These are phyloP conservation scores for Sturnus vulgaris DNA, from an alignment of 2,113 vertebrate genomes.

Conservation along the genomic window DNA sequence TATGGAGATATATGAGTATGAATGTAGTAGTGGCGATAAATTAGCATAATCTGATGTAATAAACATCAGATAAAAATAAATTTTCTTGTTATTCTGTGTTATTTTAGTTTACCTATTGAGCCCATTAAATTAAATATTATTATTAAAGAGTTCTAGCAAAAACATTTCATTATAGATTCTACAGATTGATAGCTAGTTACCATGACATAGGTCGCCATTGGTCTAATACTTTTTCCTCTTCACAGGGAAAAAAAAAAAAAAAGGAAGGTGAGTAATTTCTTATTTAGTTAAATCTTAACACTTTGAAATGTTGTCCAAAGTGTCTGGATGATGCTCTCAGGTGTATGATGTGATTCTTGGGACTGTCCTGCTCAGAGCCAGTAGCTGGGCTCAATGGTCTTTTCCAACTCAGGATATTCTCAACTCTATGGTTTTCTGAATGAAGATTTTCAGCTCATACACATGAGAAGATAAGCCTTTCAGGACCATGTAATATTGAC, in stretches of 20 bases:
- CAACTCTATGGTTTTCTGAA: neutral
- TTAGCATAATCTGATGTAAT: neutral
- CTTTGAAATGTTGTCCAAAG: neutral
- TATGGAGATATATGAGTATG: neutral
- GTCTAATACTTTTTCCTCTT: neutral
- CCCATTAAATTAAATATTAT: neutral
- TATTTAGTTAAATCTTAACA: neutral
- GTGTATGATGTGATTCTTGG: rapidly evolving
- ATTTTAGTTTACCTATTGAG: neutral
- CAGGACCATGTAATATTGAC: neutral
- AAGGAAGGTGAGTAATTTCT: neutral
- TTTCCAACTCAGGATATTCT: neutral
- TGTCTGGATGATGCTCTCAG: rapidly evolving
- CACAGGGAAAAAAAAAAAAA: neutral
- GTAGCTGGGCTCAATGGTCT: neutral
- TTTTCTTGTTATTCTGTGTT: neutral
- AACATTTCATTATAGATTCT: neutral
- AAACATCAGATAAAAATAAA: neutral
- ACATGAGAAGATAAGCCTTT: neutral
- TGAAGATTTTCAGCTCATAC: neutral
- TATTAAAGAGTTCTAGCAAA: neutral
- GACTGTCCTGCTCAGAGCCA: neutral
- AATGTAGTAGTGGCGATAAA: neutral
- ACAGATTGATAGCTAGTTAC: neutral
- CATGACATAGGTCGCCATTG: neutral